A percentile compares a stretch with the other conserved stretches of the same genome.
Conservation (phyloP, 1,140 invertebrate genomes). For the Drosophila tsacasi region DNA sequence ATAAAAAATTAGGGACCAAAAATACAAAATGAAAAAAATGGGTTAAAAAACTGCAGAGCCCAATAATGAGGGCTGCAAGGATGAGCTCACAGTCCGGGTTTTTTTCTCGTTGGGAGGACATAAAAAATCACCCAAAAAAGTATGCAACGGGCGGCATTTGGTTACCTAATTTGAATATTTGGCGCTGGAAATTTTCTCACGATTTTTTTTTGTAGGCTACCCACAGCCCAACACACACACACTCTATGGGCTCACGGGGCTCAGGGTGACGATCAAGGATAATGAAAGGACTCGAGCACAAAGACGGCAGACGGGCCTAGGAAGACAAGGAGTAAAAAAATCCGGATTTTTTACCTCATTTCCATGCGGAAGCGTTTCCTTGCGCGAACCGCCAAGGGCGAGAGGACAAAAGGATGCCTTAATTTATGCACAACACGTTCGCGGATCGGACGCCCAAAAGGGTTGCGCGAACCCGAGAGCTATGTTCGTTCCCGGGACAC, state of each 20-base stretch:
- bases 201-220: conserved; percentile 67
- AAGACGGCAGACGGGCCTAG: conserved; percentile 43
- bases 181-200: conserved; percentile 78
- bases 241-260: conserved; percentile 29
- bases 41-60: conserved; percentile 65
- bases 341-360: conserved; percentile 84
- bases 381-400: conserved; percentile 60
- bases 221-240: conserved; percentile 43
- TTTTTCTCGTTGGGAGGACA: conserved; percentile 39
- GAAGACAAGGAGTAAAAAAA: conserved; percentile 68
- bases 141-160: conserved; percentile 65
- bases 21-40: conserved; percentile 63
- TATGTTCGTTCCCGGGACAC: conserved; percentile 66
- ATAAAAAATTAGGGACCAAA: conserved; percentile 68
- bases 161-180: conserved; percentile 78
- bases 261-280: conserved; percentile 80
- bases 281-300: conserved; percentile 46
- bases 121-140: conserved; percentile 67
- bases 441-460: conserved; percentile 76
- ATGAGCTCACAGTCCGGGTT: conserved; percentile 59
- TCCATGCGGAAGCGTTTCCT: conserved; percentile 76
- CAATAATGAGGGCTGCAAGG: conserved; percentile 55
- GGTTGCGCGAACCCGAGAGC: conserved; percentile 54
- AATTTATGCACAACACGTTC: conserved; percentile 83
- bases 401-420: conserved; percentile 61